These are phyloP conservation scores for Scaptomyza hsui DNA, from an alignment of 1,140 invertebrate species.

Conservation along the genomic window DNA sequence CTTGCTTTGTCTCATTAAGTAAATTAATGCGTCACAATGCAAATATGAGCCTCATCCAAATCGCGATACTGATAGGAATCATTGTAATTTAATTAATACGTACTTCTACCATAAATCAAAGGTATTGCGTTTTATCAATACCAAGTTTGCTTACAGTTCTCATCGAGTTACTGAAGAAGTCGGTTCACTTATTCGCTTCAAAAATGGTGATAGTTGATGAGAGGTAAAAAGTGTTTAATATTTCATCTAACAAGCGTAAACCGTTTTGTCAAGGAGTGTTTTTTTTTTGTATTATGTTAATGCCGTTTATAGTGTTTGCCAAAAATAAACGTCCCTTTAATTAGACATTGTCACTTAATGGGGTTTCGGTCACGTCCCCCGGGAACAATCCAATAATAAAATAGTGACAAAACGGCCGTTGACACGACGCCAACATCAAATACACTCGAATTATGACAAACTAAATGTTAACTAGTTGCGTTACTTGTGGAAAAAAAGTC, in stretches of 20 bases:
- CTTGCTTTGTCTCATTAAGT: constrained; percentile 42
- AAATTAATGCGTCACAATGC: constrained; percentile 25
- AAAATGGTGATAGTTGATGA: constrained; percentile 43
- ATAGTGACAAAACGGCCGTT: constrained; percentile 44
- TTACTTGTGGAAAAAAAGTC: neutral
- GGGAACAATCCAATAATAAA: constrained; percentile 22
- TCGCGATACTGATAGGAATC: constrained; percentile 32
- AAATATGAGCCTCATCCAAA: constrained; percentile 18
- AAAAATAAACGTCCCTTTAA: constrained; percentile 66
- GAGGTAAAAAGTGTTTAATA: constrained; percentile 19
- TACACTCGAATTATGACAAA: neutral
- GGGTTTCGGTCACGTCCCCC: constrained; percentile 29
- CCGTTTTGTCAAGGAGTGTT: constrained; percentile 17
- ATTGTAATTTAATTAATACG: constrained; percentile 52
- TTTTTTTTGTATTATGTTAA: constrained; percentile 47
- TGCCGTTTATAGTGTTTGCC: constrained; percentile 38
- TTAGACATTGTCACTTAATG: constrained; percentile 64
- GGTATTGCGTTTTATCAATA: neutral
- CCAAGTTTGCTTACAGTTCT: constrained; percentile 33
- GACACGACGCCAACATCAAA: constrained; percentile 23
- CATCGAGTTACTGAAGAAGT: constrained; percentile 2
- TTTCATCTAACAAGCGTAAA: neutral
- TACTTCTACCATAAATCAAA: neutral
- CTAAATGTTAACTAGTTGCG: too few relatives aligned
- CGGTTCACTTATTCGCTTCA: constrained; percentile 8